These are phyloP conservation scores for Sander lucioperca DNA, from an alignment of 2,113 vertebrate genomes.

Conservation along the genomic window DNA sequence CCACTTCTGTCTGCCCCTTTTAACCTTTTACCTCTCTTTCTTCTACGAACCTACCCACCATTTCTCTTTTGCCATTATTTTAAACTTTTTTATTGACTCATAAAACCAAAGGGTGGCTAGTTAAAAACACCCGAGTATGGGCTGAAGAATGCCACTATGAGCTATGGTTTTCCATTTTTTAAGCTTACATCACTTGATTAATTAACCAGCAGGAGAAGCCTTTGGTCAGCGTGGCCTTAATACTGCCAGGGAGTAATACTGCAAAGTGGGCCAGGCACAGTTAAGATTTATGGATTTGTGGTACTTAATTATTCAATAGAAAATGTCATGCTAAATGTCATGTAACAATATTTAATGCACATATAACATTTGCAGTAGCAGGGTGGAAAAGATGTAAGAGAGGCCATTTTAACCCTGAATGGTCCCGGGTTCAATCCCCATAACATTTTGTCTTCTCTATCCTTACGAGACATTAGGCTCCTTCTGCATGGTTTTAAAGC, in stretches of 20 bases:
- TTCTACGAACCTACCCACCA: not conserved
- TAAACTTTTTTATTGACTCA: constrained; percentile 38
- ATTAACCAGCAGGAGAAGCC: constrained; percentile 42
- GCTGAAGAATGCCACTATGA: not conserved
- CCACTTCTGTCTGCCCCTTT: not conserved
- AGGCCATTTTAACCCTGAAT: not conserved
- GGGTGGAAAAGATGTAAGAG: not conserved
- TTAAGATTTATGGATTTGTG: constrained; percentile 57
- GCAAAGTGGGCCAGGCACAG: constrained; percentile 27
- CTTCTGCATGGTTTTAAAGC: not conserved
- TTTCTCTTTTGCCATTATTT: constrained; percentile 23
- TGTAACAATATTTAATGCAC: constrained; percentile 57
- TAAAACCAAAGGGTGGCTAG: constrained; percentile 48
- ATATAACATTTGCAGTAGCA: constrained; percentile 44
- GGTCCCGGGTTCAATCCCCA: constrained; percentile 18
- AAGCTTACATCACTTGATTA: constrained; percentile 53
- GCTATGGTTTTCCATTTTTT: constrained; percentile 9
- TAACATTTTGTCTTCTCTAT: constrained; percentile 3
- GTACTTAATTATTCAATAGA: constrained; percentile 63
- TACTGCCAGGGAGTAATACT: constrained; percentile 7
- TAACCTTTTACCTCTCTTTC: not conserved
- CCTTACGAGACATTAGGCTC: not conserved
- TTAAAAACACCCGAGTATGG: constrained; percentile 13
- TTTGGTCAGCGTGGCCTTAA: constrained; percentile 42
- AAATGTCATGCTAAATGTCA: constrained; percentile 70